phyloP scores from a whole-genome alignment of 2,797 vertebrate species.

The Adelosebastes latens region DNA sequence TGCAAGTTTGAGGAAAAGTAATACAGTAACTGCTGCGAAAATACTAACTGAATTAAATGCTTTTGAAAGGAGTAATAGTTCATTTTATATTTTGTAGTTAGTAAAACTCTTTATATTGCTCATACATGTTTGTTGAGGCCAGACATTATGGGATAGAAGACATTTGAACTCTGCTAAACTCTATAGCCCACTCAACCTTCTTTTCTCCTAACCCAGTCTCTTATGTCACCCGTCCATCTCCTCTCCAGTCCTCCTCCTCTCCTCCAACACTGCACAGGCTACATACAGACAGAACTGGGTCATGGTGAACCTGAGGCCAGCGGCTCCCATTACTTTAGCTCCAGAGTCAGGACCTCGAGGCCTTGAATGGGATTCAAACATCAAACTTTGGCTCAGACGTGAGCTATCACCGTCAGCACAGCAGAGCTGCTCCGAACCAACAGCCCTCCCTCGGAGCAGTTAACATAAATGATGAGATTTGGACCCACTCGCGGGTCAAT shows the following conservation, averaged over 20 bases:
- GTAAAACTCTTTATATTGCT: neutral
- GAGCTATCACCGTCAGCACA: constrained; percentile 16
- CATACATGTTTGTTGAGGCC: neutral
- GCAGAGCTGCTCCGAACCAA: constrained; percentile 3
- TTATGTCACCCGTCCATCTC: constrained; percentile 7
- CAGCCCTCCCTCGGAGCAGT: constrained; percentile 5
- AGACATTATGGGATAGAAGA: neutral
- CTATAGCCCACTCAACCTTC: neutral
- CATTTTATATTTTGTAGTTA: neutral
- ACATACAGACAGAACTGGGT: constrained; percentile 71
- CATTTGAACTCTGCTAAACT: neutral
- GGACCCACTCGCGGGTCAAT: constrained; percentile 21
- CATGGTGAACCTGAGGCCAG: constrained; percentile 73
- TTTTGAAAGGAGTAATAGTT: neutral
- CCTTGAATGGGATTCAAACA: constrained; percentile 48
- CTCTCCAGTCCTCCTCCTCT: constrained; percentile 8
- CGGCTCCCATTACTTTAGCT: constrained; percentile 65
- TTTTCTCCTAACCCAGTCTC: neutral
- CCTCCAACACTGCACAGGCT: constrained; percentile 24
- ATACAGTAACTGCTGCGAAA: neutral
- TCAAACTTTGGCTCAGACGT: constrained; percentile 29
- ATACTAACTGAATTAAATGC: neutral
- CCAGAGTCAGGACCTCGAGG: constrained; percentile 46
- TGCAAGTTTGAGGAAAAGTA: constrained; percentile 3
- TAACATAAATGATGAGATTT: constrained; percentile 22